Evolutionary conservation across 1,140 invertebrate species (phyloP).

Genomic region (Drosophila hydei): DNA sequence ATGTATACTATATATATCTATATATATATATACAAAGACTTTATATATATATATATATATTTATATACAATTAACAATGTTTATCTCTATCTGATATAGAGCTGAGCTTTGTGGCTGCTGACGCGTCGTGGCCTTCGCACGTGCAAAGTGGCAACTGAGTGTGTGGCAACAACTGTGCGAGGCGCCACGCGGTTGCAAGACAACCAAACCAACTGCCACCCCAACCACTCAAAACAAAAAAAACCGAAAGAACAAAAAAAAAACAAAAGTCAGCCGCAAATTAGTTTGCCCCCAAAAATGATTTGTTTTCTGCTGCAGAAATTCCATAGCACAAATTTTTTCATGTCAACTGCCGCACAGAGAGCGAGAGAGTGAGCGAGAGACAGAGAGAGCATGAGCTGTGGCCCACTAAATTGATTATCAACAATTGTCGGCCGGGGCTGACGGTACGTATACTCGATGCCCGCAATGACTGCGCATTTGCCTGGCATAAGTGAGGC

Average conservation of each 20-base stretch:
- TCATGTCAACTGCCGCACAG: conserved; percentile 17
- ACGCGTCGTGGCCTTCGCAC: conserved; percentile 50
- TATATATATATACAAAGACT: background rate
- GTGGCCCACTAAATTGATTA: conserved; percentile 65
- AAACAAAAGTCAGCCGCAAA: conserved; percentile 49
- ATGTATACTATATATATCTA: background rate
- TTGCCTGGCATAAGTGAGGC: conserved; percentile 37
- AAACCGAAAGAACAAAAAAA: conserved; percentile 1
- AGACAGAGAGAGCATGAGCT: background rate
- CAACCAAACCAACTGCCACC: background rate
- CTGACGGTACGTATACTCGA: conserved; percentile 39
- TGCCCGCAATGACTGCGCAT: conserved; percentile 55
- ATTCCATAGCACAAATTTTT: conserved; percentile 7
- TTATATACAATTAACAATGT: background rate
- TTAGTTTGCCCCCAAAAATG: conserved; percentile 61
- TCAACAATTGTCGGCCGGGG: conserved; percentile 42
- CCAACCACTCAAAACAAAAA: background rate
- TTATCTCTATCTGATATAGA: background rate
- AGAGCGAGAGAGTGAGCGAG: background rate
- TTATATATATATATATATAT: conserved; percentile 20
- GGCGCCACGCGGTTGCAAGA: conserved; percentile 35
- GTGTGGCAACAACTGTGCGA: conserved; percentile 47
- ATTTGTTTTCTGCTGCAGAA: conserved; percentile 52
- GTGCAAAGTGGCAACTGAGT: conserved; percentile 60
- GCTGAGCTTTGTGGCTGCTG: conserved; percentile 1